Base-by-base conservation (phyloP, 2,113 vertebrate species). In the Recurvirostra avosetta region DNA sequence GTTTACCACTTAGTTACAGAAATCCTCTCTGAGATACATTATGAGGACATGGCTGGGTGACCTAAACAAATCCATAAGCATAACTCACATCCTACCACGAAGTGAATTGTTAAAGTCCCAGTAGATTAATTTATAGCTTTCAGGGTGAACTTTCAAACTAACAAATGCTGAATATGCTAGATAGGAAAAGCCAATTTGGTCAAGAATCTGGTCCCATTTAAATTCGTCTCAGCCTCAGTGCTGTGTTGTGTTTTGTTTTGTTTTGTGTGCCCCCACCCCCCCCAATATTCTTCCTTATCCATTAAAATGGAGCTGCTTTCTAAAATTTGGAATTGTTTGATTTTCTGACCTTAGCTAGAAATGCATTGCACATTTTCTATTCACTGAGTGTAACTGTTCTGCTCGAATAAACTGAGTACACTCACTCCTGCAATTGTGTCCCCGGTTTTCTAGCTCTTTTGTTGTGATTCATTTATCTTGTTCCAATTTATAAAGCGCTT, bases 401-500 rank as follows among this genome's bases (percentile, higher is more conserved):
- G 95, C 95, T 85, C n/a, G 47, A 67, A 95, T 95, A 92, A 97
- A 73, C 86, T 68, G 67, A 94, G 87, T 93, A 94, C 55, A 92
- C 86, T 95, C 72, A 91, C 86, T 97, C 85, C 79, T 79, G 71
- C 93, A 82, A 96, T 68, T 67, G 86, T 91, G 56, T 84, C 79
- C 86, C 80, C 5, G 27, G 82, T 96, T 94, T 98, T 96, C 95
- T 25, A 71, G 88, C 68, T 94, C 73, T 77, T 95, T 95, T 92
- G 90, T 92, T 96, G 93, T 88, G 93, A 96, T 74, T 95, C 96
- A 94, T 97, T 97, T 96, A 95, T 95, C 82, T 92, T 84, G 70
- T 90, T 97, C 77, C 73, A 96, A 80, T 97, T 97, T 90, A 95
- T 88, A 82, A 97, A 98, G 50, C 9, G 5, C 73, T 92, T 89